Evolutionary conservation across 1,140 invertebrate genomes (phyloP), one percentile per base, ranked within the genome.

Genomic region (Oppia nitens): DNA sequence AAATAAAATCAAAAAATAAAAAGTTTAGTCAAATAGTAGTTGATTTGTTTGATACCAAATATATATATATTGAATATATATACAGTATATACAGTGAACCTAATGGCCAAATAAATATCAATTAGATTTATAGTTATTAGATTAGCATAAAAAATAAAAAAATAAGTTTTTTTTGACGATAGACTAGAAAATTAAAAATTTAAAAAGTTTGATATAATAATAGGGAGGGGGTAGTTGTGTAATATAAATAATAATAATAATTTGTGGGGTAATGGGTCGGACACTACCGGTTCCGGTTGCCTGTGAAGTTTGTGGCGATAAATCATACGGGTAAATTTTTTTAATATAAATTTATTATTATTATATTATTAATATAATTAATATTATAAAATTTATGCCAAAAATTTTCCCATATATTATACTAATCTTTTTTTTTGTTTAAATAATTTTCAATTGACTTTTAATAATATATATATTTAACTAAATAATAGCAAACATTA

Each of bases 261-360:
- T 53, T 53, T 53, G 20, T 25, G 20, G 14, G 12, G 48, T 49
- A 32, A 64, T 65, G 68, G 83, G 83, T 59, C 73, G 83, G 67
- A 80, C 79, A 27, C 66, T 83, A 28, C 79, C 81, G 0, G 76
- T 77, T 9, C 79, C 80, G 12, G 81, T 83, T 0, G 65, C 77
- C 6, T 87, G 84, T 68, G 74, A 77, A 50, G 85, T 90, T 47
- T 90, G 87, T 66, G 87, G 87, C 1, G 87, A 90, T 72, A 80
- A 82, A 67, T 85, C 83, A 17, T 88, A 83, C 64, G 87, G 87
- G 0, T 55, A 26, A 53, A 32, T 53, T 2, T n/a, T n/a, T n/a
- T n/a, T n/a, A n/a, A n/a, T n/a, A n/a, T n/a, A n/a, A n/a, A n/a
- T n/a, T n/a, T n/a, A n/a, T n/a, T n/a, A n/a, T n/a, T n/a, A n/a